These are phyloP conservation scores for Onthophagus taurus DNA, from an alignment of 1,140 invertebrate genomes.

Conservation along the genomic window DNA sequence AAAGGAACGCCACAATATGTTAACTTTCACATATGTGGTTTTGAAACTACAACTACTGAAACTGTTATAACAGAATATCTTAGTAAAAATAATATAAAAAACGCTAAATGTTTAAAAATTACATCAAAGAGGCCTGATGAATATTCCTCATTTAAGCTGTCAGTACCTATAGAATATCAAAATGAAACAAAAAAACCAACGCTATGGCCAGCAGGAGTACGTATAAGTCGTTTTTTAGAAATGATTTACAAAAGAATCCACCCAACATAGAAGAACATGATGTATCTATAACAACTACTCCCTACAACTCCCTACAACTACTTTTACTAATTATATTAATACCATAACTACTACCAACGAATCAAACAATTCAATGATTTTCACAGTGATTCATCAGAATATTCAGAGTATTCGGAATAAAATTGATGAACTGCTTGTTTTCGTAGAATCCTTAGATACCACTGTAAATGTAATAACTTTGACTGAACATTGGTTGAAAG, in stretches of 20 bases:
- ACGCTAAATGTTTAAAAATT: not conserved
- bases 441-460: not conserved
- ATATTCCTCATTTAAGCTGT: not conserved
- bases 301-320: too few species aligned
- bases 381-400: constrained; percentile 3
- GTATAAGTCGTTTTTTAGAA: not conserved
- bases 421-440: not conserved
- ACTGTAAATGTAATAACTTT: not conserved
- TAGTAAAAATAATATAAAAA: not conserved
- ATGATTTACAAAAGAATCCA: not conserved
- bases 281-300: too few species aligned
- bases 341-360: too few species aligned
- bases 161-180: not conserved
- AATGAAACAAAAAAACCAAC: not conserved
- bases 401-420: constrained; percentile 4
- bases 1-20: not conserved
- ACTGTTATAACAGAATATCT: not conserved
- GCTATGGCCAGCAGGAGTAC: not conserved
- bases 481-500: constrained; percentile 4
- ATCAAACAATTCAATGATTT: too few species aligned
- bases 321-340: too few species aligned
- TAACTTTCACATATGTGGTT: not conserved
- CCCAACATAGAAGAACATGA: too few species aligned
- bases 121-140: not conserved
- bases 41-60: not conserved